Percentiles rank a stretch among this genome's conserved stretches.
phyloP scores from a whole-genome alignment of 2,888 invertebrate species.

The Cetonia aurata region DNA sequence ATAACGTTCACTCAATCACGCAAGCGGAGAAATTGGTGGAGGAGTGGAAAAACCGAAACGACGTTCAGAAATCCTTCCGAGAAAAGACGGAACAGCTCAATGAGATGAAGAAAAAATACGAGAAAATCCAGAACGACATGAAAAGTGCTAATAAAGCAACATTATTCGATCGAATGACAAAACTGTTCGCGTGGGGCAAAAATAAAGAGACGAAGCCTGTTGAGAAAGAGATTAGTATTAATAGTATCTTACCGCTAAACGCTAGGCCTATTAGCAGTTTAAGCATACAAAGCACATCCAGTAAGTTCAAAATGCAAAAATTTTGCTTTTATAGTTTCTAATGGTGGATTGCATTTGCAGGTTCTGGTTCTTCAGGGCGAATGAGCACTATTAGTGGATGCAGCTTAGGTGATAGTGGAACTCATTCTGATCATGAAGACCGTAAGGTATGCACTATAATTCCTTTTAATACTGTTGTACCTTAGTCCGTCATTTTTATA shows the following conservation, averaged over 20 bases:
- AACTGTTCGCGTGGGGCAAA: constrained; percentile 52
- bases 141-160: constrained; percentile 82
- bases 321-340: neutral
- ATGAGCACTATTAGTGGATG: constrained; percentile 86
- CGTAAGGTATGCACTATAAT: constrained; percentile 67
- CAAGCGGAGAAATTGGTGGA: constrained; percentile 89
- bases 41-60: constrained; percentile 88
- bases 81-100: constrained; percentile 87
- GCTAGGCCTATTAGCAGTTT: constrained; percentile 75
- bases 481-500: too few species aligned
- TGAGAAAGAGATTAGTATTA: constrained; percentile 39
- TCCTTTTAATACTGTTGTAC: neutral
- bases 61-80: constrained; percentile 86
- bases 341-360: constrained; percentile 60
- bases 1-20: constrained; percentile 86
- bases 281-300: constrained; percentile 77
- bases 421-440: constrained; percentile 87
- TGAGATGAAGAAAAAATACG: constrained; percentile 85
- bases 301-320: constrained; percentile 62
- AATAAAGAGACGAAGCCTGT: constrained; percentile 40
- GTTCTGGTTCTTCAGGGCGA: constrained; percentile 83
- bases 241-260: constrained; percentile 11
- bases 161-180: constrained; percentile 76
- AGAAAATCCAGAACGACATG: constrained; percentile 83
- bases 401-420: constrained; percentile 86